These are phyloP conservation scores for Petrocephalus zakoni DNA, from an alignment of 2,113 vertebrate species.

Conservation along the genomic window DNA sequence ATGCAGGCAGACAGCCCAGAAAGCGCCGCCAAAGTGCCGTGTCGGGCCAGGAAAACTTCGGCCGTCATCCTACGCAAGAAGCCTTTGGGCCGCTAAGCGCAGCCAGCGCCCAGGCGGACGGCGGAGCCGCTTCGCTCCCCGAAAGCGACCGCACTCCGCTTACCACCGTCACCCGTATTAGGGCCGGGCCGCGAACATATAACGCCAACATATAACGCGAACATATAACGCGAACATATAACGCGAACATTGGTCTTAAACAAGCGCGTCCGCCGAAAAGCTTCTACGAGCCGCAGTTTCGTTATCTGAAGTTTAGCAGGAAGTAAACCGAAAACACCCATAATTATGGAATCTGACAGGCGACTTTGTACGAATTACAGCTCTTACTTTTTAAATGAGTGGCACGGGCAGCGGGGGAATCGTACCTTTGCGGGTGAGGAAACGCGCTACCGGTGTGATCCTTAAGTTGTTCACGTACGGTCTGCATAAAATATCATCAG, in stretches of 20 bases:
- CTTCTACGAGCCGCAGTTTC: not conserved
- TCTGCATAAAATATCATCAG: not conserved
- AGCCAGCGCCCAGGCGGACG: not conserved
- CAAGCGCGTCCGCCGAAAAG: not conserved
- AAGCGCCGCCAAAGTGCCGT: not conserved
- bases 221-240: not conserved
- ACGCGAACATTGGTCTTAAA: not conserved
- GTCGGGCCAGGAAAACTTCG: not conserved
- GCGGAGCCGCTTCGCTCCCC: not conserved
- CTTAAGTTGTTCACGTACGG: conserved; percentile 2
- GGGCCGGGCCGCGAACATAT: too few relatives aligned
- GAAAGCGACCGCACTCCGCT: not conserved
- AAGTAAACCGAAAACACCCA: conserved; percentile 58
- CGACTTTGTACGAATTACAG: not conserved
- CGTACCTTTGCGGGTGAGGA: conserved; percentile 28
- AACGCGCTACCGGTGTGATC: not conserved
- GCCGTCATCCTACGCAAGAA: not conserved
- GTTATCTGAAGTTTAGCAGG: conserved; percentile 51
- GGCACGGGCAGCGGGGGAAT: not conserved
- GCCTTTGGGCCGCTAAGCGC: not conserved
- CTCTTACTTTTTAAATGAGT: conserved; percentile 11
- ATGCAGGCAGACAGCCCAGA: not conserved
- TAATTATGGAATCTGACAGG: conserved; percentile 28
- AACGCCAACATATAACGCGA: not conserved
- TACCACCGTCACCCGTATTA: not conserved